A percentile compares a stretch with the other conserved stretches of the same genome.
These are phyloP conservation scores for Nicator chloris DNA, from an alignment of 2,113 vertebrate species.

Conservation along the genomic window DNA sequence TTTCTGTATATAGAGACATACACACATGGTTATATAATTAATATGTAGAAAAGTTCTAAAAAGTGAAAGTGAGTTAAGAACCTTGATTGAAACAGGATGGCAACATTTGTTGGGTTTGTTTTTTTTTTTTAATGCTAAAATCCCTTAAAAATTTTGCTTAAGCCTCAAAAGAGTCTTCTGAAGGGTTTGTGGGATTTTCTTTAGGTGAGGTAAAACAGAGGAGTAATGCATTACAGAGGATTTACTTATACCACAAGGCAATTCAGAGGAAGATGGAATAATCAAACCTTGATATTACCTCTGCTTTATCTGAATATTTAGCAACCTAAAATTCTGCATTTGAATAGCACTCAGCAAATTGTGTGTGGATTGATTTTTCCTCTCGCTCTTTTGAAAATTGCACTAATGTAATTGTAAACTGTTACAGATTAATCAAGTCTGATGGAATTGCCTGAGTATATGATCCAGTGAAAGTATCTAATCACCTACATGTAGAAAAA, in stretches of 20 bases:
- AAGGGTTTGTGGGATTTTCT: background rate
- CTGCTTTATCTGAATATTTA: background rate
- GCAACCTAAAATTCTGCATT: background rate
- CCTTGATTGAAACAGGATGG: background rate
- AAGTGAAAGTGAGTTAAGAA: background rate
- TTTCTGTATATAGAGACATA: background rate
- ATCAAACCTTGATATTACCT: background rate
- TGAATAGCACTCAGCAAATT: background rate
- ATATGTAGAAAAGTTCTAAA: background rate
- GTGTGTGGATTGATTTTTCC: background rate
- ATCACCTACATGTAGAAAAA: background rate
- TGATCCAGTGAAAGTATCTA: background rate
- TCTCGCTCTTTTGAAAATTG: background rate
- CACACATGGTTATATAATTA: background rate
- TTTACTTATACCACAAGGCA: background rate
- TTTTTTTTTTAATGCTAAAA: background rate
- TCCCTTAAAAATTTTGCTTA: background rate
- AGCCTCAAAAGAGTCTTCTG: background rate
- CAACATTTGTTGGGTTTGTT: background rate
- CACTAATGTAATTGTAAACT: background rate
- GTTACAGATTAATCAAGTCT: background rate
- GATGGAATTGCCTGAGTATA: background rate
- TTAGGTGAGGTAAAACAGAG: background rate
- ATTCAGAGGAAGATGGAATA: background rate
- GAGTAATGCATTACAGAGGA: background rate